Conservation (phyloP, 2,797 vertebrate species). For the Austrolebias charrua region DNA sequence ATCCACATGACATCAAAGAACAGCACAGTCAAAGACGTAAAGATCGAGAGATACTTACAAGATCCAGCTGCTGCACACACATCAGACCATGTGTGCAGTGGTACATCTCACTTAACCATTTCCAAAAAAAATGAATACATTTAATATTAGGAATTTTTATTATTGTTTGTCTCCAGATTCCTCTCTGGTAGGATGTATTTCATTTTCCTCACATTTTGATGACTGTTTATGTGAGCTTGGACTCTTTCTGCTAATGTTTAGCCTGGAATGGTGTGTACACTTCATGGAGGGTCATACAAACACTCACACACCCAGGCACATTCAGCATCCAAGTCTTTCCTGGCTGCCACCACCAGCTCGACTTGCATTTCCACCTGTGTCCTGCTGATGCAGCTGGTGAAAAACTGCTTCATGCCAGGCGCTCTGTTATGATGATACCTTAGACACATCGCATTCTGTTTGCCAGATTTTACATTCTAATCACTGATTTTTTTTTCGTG, state of each 20-base stretch:
- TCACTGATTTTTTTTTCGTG: conserved; percentile 42
- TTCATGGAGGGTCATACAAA: conserved; percentile 35
- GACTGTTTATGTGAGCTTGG: conserved; percentile 12
- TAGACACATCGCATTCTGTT: conserved; percentile 47
- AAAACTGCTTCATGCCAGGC: conserved; percentile 52
- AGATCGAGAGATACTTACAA: conserved; percentile 37
- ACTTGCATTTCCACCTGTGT: conserved; percentile 68
- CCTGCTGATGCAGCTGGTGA: conserved; percentile 72
- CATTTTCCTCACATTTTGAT: conserved; percentile 3
- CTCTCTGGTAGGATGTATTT: neutral
- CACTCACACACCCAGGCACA: conserved; percentile 38
- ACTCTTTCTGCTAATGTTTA: conserved; percentile 38
- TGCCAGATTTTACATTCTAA: conserved; percentile 62
- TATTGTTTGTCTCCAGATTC: neutral
- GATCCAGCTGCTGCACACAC: conserved; percentile 43
- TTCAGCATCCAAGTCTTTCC: conserved; percentile 56
- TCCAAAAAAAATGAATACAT: conserved; percentile 10
- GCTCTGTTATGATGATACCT: conserved; percentile 58
- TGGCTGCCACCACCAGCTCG: conserved; percentile 54
- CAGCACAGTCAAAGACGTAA: conserved; percentile 29
- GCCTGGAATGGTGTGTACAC: conserved; percentile 18
- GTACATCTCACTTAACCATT: conserved; percentile 32
- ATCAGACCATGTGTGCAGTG: conserved; percentile 6
- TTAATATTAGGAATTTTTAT: conserved; percentile 15
- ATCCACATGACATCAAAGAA: conserved; percentile 25